phyloP scores from a whole-genome alignment of 2,797 vertebrate species.

The Artibeus lituratus region DNA sequence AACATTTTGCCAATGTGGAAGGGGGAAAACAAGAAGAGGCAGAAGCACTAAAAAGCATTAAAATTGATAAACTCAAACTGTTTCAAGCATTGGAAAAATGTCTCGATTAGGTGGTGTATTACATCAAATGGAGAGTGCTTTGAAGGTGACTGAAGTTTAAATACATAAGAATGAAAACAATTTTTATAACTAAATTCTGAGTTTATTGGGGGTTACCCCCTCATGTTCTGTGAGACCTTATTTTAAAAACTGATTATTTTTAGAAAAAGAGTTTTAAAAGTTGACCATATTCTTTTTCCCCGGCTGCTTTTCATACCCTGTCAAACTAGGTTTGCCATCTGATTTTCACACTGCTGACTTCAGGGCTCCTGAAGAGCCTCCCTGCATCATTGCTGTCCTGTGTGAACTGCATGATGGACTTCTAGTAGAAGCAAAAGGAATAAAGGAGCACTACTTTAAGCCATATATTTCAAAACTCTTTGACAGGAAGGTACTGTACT shows the following conservation, averaged over 20 bases:
- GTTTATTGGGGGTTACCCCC: background rate
- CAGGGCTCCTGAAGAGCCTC: conserved; percentile 79
- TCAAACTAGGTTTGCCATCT: conserved; percentile 85
- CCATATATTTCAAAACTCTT: conserved; percentile 94
- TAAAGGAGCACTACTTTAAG: conserved; percentile 98
- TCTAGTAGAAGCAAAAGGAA: conserved; percentile 95
- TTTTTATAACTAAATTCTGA: background rate
- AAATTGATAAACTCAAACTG: background rate
- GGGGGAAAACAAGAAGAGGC: background rate
- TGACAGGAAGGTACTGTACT: conserved; percentile 88
- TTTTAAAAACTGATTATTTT: conserved; percentile 45
- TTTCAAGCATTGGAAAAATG: background rate
- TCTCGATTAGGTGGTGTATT: background rate
- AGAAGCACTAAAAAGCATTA: background rate
- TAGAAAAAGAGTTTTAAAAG: conserved; percentile 50
- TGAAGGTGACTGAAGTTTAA: background rate
- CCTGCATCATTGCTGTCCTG: conserved; percentile 90
- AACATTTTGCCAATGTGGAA: background rate
- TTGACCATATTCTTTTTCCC: background rate
- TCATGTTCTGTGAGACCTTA: background rate
- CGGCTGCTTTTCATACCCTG: background rate
- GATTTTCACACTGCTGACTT: conserved; percentile 78
- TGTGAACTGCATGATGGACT: conserved; percentile 96
- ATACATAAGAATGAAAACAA: background rate
- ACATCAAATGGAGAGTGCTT: background rate